Percentiles rank a stretch among this genome's conserved stretches.
phyloP scores from a whole-genome alignment of 1,140 invertebrate genomes.

The Pseudomyrmex gracilis region DNA sequence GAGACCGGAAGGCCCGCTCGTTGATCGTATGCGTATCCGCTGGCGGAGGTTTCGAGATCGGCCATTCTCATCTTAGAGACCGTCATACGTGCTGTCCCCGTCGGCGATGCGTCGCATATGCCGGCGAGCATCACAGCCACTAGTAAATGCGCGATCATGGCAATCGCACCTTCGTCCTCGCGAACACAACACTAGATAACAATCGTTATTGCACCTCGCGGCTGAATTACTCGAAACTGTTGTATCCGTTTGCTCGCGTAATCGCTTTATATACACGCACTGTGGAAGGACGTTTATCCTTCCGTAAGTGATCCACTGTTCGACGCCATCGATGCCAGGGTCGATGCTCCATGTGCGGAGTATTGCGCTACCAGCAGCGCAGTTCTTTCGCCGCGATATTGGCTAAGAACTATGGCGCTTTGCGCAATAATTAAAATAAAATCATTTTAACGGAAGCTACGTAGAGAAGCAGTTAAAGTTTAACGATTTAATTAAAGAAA shows the following conservation, averaged over 20 bases:
- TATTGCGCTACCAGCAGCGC: not conserved
- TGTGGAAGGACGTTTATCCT: conserved; percentile 38
- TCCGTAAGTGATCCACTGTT: not conserved
- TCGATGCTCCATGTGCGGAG: conserved; percentile 9
- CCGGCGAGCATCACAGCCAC: conserved; percentile 4
- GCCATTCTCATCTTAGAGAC: conserved; percentile 78
- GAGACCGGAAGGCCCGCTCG: conserved; percentile 78
- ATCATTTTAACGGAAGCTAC: not conserved
- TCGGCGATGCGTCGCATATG: conserved; percentile 12
- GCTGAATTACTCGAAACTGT: conserved; percentile 44
- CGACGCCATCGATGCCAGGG: conserved; percentile 23
- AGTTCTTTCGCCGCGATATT: conserved; percentile 20
- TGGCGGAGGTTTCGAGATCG: conserved; percentile 80
- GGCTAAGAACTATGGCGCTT: not conserved
- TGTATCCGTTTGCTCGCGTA: conserved; percentile 30
- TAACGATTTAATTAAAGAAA: not conserved
- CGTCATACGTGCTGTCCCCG: conserved; percentile 71
- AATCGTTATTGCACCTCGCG: conserved; percentile 26
- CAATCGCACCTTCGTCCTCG: not conserved
- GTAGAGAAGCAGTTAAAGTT: not conserved
- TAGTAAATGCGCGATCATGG: conserved; percentile 37
- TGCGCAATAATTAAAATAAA: not conserved
- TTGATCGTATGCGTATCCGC: conserved; percentile 80
- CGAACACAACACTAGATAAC: conserved; percentile 6
- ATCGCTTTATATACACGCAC: conserved; percentile 65